These are phyloP conservation scores for Amiota minor DNA, from an alignment of 2,888 invertebrate genomes.

Conservation along the genomic window DNA sequence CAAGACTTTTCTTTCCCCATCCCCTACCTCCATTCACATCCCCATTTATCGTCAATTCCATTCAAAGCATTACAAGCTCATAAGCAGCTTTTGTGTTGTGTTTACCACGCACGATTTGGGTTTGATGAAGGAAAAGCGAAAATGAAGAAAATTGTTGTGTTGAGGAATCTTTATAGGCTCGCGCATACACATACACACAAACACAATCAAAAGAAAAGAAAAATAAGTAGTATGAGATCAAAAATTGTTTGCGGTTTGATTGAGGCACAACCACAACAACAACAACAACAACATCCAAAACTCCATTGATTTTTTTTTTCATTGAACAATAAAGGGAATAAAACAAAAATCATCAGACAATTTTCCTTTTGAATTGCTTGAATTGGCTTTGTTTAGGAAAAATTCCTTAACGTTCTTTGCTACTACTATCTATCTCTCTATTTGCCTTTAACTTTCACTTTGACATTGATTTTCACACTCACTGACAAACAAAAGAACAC, in stretches of 20 bases:
- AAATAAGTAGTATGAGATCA: neutral
- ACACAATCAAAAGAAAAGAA: neutral
- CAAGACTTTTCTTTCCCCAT: too few relatives aligned
- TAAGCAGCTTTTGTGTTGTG: conserved; percentile 11
- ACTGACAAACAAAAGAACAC: neutral
- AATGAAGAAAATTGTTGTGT: too few relatives aligned
- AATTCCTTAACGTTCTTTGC: neutral
- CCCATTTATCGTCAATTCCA: too few relatives aligned
- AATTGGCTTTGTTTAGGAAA: neutral
- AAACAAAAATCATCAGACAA: neutral
- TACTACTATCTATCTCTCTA: too few relatives aligned
- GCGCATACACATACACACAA: neutral
- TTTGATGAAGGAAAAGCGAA: too few relatives aligned
- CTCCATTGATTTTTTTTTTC: neutral
- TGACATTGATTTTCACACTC: neutral
- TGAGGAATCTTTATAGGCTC: neutral
- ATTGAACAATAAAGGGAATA: neutral
- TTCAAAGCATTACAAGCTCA: neutral
- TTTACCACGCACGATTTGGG: too few relatives aligned
- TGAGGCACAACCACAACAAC: conserved; percentile 1
- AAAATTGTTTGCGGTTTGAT: neutral
- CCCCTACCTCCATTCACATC: too few relatives aligned
- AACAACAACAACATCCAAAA: conserved; percentile 23
- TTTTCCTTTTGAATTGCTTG: conserved; percentile 1
- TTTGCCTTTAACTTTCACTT: neutral